A percentile compares a stretch with the other conserved stretches of the same genome.
Evolutionary conservation across 1,140 invertebrate species (phyloP).

Genomic region (Pararge aegeria): DNA sequence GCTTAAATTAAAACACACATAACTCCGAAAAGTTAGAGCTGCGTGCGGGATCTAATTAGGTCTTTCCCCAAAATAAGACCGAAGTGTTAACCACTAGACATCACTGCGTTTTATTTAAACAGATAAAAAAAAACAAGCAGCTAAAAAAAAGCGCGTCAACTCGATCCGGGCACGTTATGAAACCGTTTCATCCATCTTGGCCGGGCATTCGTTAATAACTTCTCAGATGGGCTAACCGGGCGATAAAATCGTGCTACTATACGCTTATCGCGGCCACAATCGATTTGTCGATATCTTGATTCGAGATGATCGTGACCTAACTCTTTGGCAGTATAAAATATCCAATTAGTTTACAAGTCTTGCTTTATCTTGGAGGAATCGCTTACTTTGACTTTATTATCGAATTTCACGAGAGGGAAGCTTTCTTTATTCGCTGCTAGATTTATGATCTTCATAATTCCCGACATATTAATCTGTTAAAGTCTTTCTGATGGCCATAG

Average conservation of each 20-base stretch:
- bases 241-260: slow-evolving; percentile 53
- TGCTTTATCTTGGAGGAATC: not conserved
- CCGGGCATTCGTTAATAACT: slow-evolving; percentile 42
- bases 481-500: too few relatives aligned
- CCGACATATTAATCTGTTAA: too few relatives aligned
- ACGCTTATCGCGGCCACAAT: slow-evolving; percentile 49
- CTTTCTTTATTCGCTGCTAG: not conserved
- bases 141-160: too few relatives aligned
- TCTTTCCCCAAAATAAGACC: too few relatives aligned
- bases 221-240: slow-evolving; percentile 35
- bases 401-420: not conserved
- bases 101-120: too few relatives aligned
- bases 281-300: slow-evolving; percentile 51
- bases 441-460: too few relatives aligned
- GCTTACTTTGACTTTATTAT: not conserved
- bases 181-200: slow-evolving; percentile 43
- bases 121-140: too few relatives aligned
- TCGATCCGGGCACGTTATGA: too few relatives aligned
- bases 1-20: too few relatives aligned
- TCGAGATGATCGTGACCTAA: slow-evolving; percentile 35
- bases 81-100: too few relatives aligned
- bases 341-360: slow-evolving; percentile 26
- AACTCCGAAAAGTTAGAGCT: too few relatives aligned
- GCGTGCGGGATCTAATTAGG: too few relatives aligned
- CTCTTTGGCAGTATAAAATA: slow-evolving; percentile 29